These are phyloP conservation scores for Cliona cf. orientalis DNA, from an alignment of 37 sponge, comb jelly and placozoan genomes.

Conservation along the genomic window DNA sequence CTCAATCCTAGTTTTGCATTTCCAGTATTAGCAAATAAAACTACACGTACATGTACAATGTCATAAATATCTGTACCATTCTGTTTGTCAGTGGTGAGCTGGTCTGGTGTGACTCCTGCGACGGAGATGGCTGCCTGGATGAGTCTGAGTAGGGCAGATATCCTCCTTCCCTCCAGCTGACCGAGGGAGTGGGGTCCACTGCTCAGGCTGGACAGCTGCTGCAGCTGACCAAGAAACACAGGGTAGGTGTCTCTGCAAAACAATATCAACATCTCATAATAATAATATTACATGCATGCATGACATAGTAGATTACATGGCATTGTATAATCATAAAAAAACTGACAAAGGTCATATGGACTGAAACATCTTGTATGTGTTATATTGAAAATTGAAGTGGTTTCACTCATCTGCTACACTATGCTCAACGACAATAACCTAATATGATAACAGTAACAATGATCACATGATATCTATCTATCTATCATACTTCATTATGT, in stretches of 20 bases:
- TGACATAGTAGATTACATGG: no score
- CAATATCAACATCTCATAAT: background rate
- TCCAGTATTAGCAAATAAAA: no score
- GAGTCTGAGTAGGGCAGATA: conserved; percentile 25
- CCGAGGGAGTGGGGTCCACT: background rate
- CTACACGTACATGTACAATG: conserved; percentile 10
- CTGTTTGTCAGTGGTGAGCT: conserved; percentile 6
- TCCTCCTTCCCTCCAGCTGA: background rate
- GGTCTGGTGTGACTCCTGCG: conserved; percentile 34
- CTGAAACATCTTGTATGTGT: no score
- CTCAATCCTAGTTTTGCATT: no score
- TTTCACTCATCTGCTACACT: no score
- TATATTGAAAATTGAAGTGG: no score
- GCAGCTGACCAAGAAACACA: conserved; percentile 45
- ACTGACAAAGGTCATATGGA: background rate
- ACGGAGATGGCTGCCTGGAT: conserved; percentile 29
- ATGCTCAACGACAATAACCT: background rate
- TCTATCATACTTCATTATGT: background rate
- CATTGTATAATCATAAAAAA: no score
- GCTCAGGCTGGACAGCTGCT: background rate
- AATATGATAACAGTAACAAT: background rate
- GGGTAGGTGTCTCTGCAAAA: conserved; percentile 47
- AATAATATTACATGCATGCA: background rate
- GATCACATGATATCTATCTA: background rate
- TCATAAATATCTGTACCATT: background rate